Base-by-base conservation (phyloP, 2,113 vertebrate genomes). In the Motacilla alba region DNA sequence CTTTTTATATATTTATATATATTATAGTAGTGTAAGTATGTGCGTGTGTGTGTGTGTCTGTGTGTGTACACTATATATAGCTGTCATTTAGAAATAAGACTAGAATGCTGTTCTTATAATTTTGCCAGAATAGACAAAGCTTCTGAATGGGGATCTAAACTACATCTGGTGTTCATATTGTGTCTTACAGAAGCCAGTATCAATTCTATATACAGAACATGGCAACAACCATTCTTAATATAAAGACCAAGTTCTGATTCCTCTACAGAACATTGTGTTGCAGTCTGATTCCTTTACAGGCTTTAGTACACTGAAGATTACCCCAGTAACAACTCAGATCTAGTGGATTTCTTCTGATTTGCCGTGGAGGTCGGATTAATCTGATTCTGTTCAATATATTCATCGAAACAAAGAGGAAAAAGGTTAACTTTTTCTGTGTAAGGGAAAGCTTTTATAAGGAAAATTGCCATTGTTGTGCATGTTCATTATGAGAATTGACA, bases 121-220 rank as follows among this genome's bases (percentile, higher is more conserved):
- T 95, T 89, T 82, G 83, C 27, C 59, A 87, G 88, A 95, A 95
- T 87, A 89, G 26, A 92, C 69, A 77, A 59, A 85, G 35, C 85
- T 79, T 96, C 69, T 96, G 95, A 97, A 93, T 81, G 77, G 59
- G 35, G 24, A 92, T 21, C 27, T 97, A 94, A 97, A 97, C 96
- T 96, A 83, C 55, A 94, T 83, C 66, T 55, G 53, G 28, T 67
- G 60, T 92, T 96, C 21, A 5, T 88, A 87, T 41, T 82, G 37
- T 76, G 66, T 73, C 74, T 95, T 96, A 94, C 35, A 90, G 83
- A 96, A 97, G 67, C 72, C 81, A 94, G 41, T 95, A 97, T 94
- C 90, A 95, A 95, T 97, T 97, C 87, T 91, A 52, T 75, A 88
- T 67, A 58, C n/a, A 39, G 69, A 94, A 80, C 33, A 63, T 87